Evolutionary conservation across 2,113 vertebrate species (phyloP).

Genomic region (Mus spicilegus): DNA sequence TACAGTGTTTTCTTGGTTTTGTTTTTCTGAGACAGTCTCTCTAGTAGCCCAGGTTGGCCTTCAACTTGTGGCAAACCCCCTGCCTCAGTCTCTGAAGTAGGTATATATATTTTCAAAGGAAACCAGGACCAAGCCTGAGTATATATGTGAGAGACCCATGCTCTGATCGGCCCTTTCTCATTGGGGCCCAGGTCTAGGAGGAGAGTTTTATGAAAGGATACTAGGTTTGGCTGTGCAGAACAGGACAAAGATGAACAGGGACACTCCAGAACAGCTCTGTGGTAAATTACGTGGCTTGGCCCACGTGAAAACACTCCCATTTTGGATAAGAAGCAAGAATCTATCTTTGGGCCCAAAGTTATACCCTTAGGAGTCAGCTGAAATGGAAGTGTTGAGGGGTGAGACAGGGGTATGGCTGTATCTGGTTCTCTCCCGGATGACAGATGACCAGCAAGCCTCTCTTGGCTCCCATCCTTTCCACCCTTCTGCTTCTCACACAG

Average conservation of each 20-base stretch:
- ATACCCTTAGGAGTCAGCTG: slow-evolving; percentile 35
- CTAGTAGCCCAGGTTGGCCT: neutral
- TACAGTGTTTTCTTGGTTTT: neutral
- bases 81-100: neutral
- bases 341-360: slow-evolving; percentile 41
- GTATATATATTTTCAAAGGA: neutral
- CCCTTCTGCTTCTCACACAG: neutral
- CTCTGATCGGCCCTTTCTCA: neutral
- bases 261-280: slow-evolving; percentile 7
- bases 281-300: slow-evolving; percentile 34
- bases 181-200: neutral
- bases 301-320: neutral
- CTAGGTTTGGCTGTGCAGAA: slow-evolving; percentile 20
- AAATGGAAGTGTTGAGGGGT: neutral
- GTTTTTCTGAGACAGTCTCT: neutral
- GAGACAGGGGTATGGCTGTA: neutral
- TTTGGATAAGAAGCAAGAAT: slow-evolving; percentile 49
- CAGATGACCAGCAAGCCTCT: neutral
- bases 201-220: slow-evolving; percentile 29
- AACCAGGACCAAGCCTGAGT: no score
- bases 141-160: neutral
- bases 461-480: neutral
- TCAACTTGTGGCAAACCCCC: neutral
- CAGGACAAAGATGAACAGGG: neutral
- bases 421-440: neutral